Evolutionary conservation across 2,113 vertebrate species (phyloP).

Genomic region (Leiothrix lutea): DNA sequence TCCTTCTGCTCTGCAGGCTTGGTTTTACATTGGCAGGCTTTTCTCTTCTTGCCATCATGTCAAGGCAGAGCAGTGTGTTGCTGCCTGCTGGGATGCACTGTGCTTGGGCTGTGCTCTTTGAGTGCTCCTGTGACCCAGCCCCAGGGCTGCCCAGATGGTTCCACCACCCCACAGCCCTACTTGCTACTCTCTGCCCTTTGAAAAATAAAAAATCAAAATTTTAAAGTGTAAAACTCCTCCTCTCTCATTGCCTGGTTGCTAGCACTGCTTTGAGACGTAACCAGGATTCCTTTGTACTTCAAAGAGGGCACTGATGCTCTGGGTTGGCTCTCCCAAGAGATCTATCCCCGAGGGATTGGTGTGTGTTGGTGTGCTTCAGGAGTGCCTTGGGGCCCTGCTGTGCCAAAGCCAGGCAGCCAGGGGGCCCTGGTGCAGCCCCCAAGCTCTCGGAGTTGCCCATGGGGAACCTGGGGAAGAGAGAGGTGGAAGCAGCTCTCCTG

Average conservation of each 20-base stretch:
- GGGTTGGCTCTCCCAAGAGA: neutral
- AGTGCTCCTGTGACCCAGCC: neutral
- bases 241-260: neutral
- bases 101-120: fast-evolving
- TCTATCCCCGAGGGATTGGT: fast-evolving
- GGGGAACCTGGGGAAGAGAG: neutral
- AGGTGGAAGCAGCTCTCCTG: neutral
- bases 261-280: neutral
- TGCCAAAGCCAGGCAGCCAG: neutral
- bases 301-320: neutral
- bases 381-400: fast-evolving
- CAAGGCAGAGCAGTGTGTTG: neutral
- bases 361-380: fast-evolving
- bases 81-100: neutral
- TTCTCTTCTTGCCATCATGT: neutral
- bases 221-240: neutral
- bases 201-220: neutral
- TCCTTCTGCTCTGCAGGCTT: neutral
- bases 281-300: neutral
- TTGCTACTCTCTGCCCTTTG: neutral
- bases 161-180: neutral
- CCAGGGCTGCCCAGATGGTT: neutral
- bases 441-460: fast-evolving
- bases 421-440: neutral
- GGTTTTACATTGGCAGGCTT: neutral